Base-by-base conservation (phyloP, 2,888 invertebrate species). In the Cerceris rybyensis region DNA sequence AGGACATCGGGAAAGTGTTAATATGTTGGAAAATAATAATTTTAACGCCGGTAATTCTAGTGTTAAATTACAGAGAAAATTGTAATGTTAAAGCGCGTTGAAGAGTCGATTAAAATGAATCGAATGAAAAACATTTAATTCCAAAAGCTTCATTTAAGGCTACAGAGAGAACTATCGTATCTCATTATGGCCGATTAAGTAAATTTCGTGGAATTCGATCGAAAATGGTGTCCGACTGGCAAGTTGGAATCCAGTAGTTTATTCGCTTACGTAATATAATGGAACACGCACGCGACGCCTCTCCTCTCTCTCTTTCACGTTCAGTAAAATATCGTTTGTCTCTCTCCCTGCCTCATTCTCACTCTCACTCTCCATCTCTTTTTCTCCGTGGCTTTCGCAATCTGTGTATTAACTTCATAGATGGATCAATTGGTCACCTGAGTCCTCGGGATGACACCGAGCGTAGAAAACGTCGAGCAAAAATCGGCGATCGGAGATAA, bases 211-310 rank as follows among this genome's bases (percentile, higher is more conserved):
- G 75, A 61, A 55, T 57, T 71, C 43, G 55, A 55, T 65, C 77
- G 69, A 52, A 76, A 66, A 70, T n/a, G 50, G 49, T 70, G 41
- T 41, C 46, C 46, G 14, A 39, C 13, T 16, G n/a, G 39, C 42
- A 70, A 76, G 61, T 13, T 72, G 75, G 75, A 82, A 76, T 82
- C 60, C 64, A 75, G 50, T 46, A 50, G 71, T 64, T 82, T 70
- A 60, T 67, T 85, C 54, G 69, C 28, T 83, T 83, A 75, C 67
- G 70, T 83, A 85, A 83, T 64, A 49, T 72, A 75, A 75, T 72
- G 59, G 65, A 13, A 74, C 71, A 70, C 70, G 63, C 75, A 69
- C 68, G 65, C 76, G 71, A 76, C 66, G 16, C 63, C 63, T 77
- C 60, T 63, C n/a, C 46, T 43, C n/a, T 28, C 28, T 28, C 28